Conservation (phyloP, 1,140 invertebrate genomes). For the Sitobion miscanthi region DNA sequence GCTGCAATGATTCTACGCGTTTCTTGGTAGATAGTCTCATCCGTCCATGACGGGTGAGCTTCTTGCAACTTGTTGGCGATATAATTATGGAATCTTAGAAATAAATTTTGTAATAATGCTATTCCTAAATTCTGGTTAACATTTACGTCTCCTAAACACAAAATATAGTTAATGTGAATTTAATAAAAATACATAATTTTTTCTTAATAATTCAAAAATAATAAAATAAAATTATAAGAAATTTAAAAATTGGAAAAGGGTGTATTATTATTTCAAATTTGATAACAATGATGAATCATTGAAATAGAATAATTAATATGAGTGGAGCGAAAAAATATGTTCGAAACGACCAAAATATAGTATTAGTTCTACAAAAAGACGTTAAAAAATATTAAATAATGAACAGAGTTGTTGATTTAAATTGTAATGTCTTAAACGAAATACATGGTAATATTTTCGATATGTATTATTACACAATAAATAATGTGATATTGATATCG, state of each 20-base stretch:
- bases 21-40: conserved; percentile 83
- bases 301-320: background rate
- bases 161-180: background rate
- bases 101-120: conserved; percentile 81
- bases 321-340: too few species aligned
- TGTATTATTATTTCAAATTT: background rate
- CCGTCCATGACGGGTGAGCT: conserved; percentile 83
- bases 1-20: conserved; percentile 77
- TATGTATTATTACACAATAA: too few species aligned
- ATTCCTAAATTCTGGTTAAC: conserved; percentile 83
- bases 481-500: too few species aligned
- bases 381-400: too few species aligned
- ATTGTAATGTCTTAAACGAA: background rate
- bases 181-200: background rate
- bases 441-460: too few species aligned
- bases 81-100: conserved; percentile 83
- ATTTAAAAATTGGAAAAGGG: background rate
- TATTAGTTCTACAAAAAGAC: too few species aligned
- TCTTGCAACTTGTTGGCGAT: conserved; percentile 70
- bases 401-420: background rate
- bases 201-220: background rate
- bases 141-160: conserved; percentile 71
- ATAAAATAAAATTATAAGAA: background rate
- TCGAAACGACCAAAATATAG: too few species aligned
- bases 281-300: too few species aligned